Evolutionary conservation across 2,888 invertebrate genomes (phyloP).

Genomic region (Phengaris arion): DNA sequence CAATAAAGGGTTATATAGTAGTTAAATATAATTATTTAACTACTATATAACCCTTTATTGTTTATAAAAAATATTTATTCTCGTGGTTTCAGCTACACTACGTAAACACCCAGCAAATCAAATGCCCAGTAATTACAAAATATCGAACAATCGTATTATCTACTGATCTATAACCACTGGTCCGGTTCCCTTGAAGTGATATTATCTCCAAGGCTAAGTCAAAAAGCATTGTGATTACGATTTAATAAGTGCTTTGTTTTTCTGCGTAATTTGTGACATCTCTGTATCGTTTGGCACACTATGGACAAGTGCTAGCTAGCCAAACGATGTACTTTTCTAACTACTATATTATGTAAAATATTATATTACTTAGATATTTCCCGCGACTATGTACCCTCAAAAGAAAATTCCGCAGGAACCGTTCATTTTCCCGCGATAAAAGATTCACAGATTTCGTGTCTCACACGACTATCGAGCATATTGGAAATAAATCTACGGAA

Average conservation of each 20-base stretch:
- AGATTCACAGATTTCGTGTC: too few relatives aligned
- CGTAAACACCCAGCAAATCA: neutral
- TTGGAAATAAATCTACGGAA: too few relatives aligned
- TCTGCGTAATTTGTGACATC: conserved; percentile 51
- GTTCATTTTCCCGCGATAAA: too few relatives aligned
- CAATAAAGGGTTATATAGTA: too few relatives aligned
- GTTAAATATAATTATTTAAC: too few relatives aligned
- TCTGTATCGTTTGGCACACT: conserved; percentile 32
- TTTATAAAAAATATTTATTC: too few relatives aligned
- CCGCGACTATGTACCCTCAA: too few relatives aligned
- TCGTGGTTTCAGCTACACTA: neutral
- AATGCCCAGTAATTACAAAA: conserved; percentile 20
- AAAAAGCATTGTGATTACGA: conserved; percentile 46
- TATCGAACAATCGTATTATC: conserved; percentile 37
- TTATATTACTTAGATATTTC: too few relatives aligned
- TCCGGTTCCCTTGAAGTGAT: conserved; percentile 31
- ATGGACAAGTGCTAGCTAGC: neutral
- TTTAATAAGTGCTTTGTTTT: conserved; percentile 36
- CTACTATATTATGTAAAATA: too few relatives aligned
- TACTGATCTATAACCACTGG: conserved; percentile 17
- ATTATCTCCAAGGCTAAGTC: conserved; percentile 47
- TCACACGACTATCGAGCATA: too few relatives aligned
- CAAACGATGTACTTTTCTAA: neutral
- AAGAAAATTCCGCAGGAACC: too few relatives aligned
- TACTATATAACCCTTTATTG: too few relatives aligned